phyloP scores from a whole-genome alignment of 1,140 invertebrate genomes.

The Zaprionus capensis region DNA sequence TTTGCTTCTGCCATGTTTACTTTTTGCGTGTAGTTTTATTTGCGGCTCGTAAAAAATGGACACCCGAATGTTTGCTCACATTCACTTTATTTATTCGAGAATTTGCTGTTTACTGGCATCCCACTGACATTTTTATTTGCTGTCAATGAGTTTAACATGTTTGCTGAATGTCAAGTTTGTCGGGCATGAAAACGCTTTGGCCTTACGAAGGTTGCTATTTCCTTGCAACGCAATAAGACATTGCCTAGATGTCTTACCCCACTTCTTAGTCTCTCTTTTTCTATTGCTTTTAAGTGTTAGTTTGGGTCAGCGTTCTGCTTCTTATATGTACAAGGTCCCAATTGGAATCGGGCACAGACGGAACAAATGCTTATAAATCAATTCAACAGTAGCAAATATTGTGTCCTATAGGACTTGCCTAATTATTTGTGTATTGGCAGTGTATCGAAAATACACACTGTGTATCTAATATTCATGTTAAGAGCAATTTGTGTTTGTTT shows the following conservation, averaged over 20 bases:
- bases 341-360: slow-evolving; percentile 1
- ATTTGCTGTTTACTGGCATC: slow-evolving; percentile 45
- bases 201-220: not conserved
- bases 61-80: slow-evolving; percentile 71
- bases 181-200: slow-evolving; percentile 9
- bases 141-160: slow-evolving; percentile 83
- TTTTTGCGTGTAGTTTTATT: slow-evolving; percentile 63
- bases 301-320: not conserved
- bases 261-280: not conserved
- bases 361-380: slow-evolving; percentile 25
- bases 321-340: slow-evolving; percentile 6
- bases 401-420: too few relatives aligned
- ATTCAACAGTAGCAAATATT: slow-evolving; percentile 8
- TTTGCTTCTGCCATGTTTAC: slow-evolving; percentile 53
- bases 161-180: slow-evolving; percentile 47
- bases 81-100: slow-evolving; percentile 57
- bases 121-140: slow-evolving; percentile 82
- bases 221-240: not conserved
- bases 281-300: not conserved
- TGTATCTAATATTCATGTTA: too few relatives aligned
- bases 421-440: too few relatives aligned
- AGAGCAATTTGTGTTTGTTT: not conserved
- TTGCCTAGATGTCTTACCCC: not conserved
- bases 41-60: slow-evolving; percentile 73
- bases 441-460: too few relatives aligned